These are phyloP conservation scores for Saxicola maurus DNA, from an alignment of 2,797 vertebrate species.

Conservation along the genomic window DNA sequence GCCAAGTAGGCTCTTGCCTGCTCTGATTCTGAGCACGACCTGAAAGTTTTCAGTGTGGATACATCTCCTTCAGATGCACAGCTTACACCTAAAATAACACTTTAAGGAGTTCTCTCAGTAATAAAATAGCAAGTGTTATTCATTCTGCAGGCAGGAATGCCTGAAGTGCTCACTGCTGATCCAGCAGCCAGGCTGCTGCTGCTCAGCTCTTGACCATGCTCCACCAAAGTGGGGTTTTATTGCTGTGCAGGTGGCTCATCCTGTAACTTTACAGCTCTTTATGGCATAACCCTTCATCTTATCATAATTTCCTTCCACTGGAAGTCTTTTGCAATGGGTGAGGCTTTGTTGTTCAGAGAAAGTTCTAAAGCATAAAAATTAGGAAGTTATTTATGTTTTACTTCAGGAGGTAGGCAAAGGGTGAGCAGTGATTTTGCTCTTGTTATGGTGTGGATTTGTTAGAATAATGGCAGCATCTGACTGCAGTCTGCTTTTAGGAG, in stretches of 20 bases:
- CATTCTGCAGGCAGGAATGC: constrained; percentile 21
- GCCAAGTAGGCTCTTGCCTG: neutral
- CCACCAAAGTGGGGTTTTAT: constrained; percentile 28
- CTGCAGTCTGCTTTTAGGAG: neutral
- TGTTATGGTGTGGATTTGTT: neutral
- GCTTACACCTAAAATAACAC: constrained; percentile 48
- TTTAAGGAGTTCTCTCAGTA: constrained; percentile 18
- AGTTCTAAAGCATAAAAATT: neutral
- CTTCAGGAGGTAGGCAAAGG: neutral
- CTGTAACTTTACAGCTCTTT: neutral
- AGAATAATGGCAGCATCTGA: neutral
- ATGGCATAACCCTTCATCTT: neutral
- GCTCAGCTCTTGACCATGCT: neutral
- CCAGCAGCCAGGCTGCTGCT: constrained; percentile 33
- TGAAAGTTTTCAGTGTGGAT: neutral
- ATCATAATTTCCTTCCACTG: neutral
- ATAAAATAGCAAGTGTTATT: constrained; percentile 25
- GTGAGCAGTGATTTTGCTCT: neutral
- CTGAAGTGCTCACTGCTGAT: constrained; percentile 32
- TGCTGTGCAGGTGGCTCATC: constrained; percentile 16
- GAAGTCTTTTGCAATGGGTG: neutral
- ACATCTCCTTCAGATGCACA: neutral
- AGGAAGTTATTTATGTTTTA: neutral
- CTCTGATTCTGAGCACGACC: neutral
- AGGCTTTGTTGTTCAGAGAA: neutral